Evolutionary conservation across 2,888 invertebrate species (phyloP).

Genomic region (Dicranocentrus wangi): DNA sequence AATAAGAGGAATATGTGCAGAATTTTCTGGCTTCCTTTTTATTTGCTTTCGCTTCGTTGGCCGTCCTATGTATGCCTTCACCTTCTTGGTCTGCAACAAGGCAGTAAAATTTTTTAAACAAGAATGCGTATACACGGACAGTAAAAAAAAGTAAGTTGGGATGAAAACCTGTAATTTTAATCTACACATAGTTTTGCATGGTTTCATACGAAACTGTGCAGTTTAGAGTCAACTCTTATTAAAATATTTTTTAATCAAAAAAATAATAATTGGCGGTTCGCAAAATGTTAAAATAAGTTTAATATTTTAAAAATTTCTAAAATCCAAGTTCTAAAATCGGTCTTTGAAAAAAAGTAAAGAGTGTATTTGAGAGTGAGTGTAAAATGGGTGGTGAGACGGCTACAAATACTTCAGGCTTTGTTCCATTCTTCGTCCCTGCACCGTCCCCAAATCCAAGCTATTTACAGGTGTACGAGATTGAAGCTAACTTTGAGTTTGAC

Average conservation of each 20-base stretch:
- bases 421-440: conserved; percentile 59
- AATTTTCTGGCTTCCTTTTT: conserved; percentile 5
- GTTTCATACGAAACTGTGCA: no score
- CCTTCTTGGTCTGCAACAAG: not conserved
- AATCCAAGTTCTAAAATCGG: not conserved
- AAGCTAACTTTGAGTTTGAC: conserved; percentile 67
- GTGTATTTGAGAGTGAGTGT: not conserved
- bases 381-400: conserved; percentile 23
- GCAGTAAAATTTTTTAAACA: not conserved
- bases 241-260: not conserved
- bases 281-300: not conserved
- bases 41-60: conserved; percentile 1
- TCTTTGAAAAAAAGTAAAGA: not conserved
- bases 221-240: no score
- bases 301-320: not conserved
- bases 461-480: conserved; percentile 63
- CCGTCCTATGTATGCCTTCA: not conserved
- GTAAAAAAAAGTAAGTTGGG: no score
- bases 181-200: not conserved
- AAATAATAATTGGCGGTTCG: not conserved
- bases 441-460: conserved; percentile 66
- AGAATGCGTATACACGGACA: not conserved
- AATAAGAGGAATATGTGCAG: not conserved
- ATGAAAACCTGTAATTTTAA: conserved; percentile 14
- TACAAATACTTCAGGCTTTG: conserved; percentile 36